A percentile compares a stretch with the other conserved stretches of the same genome.
These are phyloP conservation scores for Schrankia costaestrigalis DNA, from an alignment of 2,888 invertebrate species.

Conservation along the genomic window DNA sequence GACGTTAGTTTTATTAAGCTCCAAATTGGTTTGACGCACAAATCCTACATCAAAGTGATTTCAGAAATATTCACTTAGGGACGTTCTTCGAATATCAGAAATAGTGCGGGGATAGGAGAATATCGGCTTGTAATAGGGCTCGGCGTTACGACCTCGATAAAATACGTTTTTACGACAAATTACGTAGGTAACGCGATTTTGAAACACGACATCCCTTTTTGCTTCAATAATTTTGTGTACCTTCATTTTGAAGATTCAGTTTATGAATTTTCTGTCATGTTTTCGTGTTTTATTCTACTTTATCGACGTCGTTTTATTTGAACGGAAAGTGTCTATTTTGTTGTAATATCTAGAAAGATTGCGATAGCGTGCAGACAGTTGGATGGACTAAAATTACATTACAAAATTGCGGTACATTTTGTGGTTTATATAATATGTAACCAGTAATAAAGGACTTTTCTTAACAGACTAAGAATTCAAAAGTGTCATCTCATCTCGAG, in stretches of 20 bases:
- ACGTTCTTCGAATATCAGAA: slow-evolving; percentile 4
- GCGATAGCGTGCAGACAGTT: too few relatives aligned
- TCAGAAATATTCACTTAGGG: slow-evolving; percentile 4
- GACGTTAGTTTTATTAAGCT: background rate
- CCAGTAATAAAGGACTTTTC: too few relatives aligned
- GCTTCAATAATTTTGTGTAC: slow-evolving; percentile 17
- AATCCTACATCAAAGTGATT: slow-evolving; percentile 1
- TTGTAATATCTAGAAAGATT: too few relatives aligned
- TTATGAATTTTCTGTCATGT: slow-evolving; percentile 2
- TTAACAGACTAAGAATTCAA: too few relatives aligned
- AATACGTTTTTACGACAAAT: slow-evolving; percentile 55
- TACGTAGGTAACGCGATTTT: slow-evolving; percentile 51
- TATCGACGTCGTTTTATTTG: background rate
- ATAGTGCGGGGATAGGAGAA: slow-evolving; percentile 17
- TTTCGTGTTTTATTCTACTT: slow-evolving; percentile 1
- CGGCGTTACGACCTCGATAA: slow-evolving; percentile 36
- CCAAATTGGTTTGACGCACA: slow-evolving; percentile 1
- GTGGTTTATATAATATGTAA: too few relatives aligned
- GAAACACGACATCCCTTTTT: slow-evolving; percentile 32
- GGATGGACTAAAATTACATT: too few relatives aligned
- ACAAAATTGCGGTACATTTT: too few relatives aligned
- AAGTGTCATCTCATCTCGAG: too few relatives aligned
- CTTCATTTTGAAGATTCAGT: slow-evolving; percentile 6
- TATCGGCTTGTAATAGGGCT: slow-evolving; percentile 33
- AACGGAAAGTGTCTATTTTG: too few relatives aligned